A percentile compares a stretch with the other conserved stretches of the same genome.
Evolutionary conservation across 2,888 invertebrate species (phyloP).

Genomic region (Pimpla rufipes): DNA sequence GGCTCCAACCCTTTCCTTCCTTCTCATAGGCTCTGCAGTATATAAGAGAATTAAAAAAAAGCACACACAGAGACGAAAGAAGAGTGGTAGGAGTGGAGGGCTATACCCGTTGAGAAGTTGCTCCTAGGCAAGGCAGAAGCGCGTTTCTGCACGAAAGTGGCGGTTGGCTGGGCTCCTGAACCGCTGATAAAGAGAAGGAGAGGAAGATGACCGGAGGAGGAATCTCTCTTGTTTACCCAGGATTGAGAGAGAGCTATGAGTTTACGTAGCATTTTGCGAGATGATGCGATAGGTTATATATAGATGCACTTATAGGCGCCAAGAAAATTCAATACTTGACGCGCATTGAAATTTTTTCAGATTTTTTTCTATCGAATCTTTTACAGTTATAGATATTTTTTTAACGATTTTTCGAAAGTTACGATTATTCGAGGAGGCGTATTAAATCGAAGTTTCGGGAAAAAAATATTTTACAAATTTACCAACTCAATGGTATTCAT

Average conservation of each 20-base stretch:
- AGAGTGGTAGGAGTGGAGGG: slow-evolving; percentile 50
- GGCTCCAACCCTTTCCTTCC: slow-evolving; percentile 71
- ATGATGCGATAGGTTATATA: not conserved
- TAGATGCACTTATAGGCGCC: not conserved
- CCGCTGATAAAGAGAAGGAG: slow-evolving; percentile 53
- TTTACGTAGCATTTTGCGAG: not conserved
- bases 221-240: slow-evolving; percentile 76
- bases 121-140: slow-evolving; percentile 52
- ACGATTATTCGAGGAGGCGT: no score
- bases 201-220: slow-evolving; percentile 55
- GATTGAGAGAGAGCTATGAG: slow-evolving; percentile 54
- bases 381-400: no score
- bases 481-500: no score
- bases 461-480: no score
- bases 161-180: slow-evolving; percentile 17
- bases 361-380: no score
- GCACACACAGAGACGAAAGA: slow-evolving; percentile 59
- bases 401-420: no score
- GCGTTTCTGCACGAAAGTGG: slow-evolving; percentile 37
- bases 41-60: slow-evolving; percentile 43
- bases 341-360: no score
- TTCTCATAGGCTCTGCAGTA: slow-evolving; percentile 73
- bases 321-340: no score
- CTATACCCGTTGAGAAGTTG: slow-evolving; percentile 61
- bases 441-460: no score